Conservation (phyloP, 2,888 invertebrate species). For the Drosophila kambysellisi region DNA sequence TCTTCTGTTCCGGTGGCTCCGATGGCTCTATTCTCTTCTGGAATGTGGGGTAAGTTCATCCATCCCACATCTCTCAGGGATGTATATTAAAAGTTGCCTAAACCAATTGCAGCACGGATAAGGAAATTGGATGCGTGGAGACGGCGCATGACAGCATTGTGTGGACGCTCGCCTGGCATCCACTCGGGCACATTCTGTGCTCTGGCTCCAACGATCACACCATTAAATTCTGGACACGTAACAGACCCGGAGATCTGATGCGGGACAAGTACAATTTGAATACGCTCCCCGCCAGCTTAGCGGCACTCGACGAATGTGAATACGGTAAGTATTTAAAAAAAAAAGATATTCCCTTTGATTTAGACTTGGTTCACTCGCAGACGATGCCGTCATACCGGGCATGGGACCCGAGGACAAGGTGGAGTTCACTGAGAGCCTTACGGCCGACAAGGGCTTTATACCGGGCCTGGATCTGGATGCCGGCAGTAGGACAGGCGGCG, state of each 20-base stretch:
- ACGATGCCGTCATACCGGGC: conserved; percentile 94
- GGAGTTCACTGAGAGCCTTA: conserved; percentile 89
- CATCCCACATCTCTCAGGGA: background rate
- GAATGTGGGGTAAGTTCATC: conserved; percentile 93
- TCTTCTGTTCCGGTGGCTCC: conserved; percentile 99
- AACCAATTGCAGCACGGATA: conserved; percentile 90
- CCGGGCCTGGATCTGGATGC: conserved; percentile 95
- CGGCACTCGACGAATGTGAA: conserved; percentile 90
- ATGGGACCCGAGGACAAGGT: conserved; percentile 99
- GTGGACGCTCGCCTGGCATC: conserved; percentile 99
- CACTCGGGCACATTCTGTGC: conserved; percentile 98
- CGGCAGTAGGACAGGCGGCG: conserved; percentile 86
- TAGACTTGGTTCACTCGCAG: conserved; percentile 76
- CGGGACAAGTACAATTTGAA: conserved; percentile 99
- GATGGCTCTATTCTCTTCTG: conserved; percentile 99
- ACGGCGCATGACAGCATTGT: conserved; percentile 99
- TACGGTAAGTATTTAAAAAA: conserved; percentile 85
- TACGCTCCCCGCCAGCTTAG: conserved; percentile 93
- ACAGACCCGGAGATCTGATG: conserved; percentile 99
- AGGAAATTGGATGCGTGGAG: conserved; percentile 99
- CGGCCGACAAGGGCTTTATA: conserved; percentile 88
- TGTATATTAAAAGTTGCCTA: background rate
- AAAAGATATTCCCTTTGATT: background rate
- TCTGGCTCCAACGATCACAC: conserved; percentile 99
- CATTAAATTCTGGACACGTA: conserved; percentile 99